Base-by-base conservation (phyloP, 2,888 invertebrate genomes). In the Aethes cnicana region DNA sequence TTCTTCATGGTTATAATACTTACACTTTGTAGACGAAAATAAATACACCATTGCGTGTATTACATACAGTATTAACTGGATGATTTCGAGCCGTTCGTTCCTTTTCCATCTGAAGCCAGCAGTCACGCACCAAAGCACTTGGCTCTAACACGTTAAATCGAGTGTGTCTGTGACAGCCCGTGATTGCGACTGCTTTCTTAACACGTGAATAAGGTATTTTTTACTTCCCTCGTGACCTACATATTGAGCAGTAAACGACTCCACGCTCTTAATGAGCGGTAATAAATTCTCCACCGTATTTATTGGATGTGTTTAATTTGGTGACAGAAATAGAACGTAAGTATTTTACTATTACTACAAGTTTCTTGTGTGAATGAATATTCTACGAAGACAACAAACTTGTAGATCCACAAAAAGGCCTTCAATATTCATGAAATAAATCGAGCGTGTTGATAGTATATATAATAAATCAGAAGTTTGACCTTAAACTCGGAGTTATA, bases 111-210 rank as follows among this genome's bases (percentile, higher is more conserved):
- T 25, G 37, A 53, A 41, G 9, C 46, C 16, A 33, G 35, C 17
- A 36, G 57, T 56, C 60, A 58, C 58, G 57, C 49, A 53, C 54
- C 17, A 42, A 53, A 60, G 55, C 52, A 55, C 56, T 58, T 60
- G 48, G 39, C 55, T 30, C 30, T 55, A 60, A 60, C 53, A 58
- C 52, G 58, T 52, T 56, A 58, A 60, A 52, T 52, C 44, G 52
- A 39, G 44, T 39, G 44, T 46, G 52, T 39, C 39, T 25, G 20
- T 46, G 52, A 52, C 52, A 52, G 44, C 37, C 23, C 39, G 52
- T 33, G 52, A 52, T 52, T 52, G 37, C 36, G 37, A 26, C 32
- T 39, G 37, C 39, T 32, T 52, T 44, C 32, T 52, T 37, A 20
- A 48, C 39, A 32, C 39, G 23, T 42, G 42, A 49, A 41, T 21